phyloP scores from a whole-genome alignment of 2,888 invertebrate genomes.

The Sinopyrophorus schimmeli region DNA sequence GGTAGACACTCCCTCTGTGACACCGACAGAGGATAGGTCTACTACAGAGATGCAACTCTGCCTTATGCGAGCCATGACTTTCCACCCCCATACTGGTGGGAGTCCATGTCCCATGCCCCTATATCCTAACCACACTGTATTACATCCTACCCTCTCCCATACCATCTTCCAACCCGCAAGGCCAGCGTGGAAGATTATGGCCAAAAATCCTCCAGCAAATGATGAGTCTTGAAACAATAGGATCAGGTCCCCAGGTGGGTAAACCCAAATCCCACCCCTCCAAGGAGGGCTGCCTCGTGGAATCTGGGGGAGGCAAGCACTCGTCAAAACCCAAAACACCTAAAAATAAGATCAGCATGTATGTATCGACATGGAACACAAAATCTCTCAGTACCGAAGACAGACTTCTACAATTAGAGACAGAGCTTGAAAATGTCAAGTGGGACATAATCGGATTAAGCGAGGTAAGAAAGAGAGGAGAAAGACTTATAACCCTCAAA shows the following conservation, averaged over 20 bases:
- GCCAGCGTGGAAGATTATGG: conserved; percentile 6
- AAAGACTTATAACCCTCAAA: conserved; percentile 1
- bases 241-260: conserved; percentile 7
- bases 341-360: conserved; percentile 4
- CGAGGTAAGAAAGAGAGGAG: conserved; percentile 1
- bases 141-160: conserved; percentile 4
- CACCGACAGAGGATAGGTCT: conserved; percentile 1
- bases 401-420: conserved; percentile 5
- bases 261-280: not conserved
- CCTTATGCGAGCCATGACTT: conserved; percentile 4
- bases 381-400: conserved; percentile 5
- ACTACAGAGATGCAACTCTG: conserved; percentile 5
- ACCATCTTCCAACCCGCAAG: conserved; percentile 3
- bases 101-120: not conserved
- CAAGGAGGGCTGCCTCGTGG: not conserved
- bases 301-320: not conserved
- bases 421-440: conserved; percentile 4
- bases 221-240: conserved; percentile 3
- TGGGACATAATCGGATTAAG: too few relatives aligned
- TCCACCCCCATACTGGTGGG: conserved; percentile 2
- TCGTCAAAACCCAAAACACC: conserved; percentile 4
- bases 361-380: conserved; percentile 5
- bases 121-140: conserved; percentile 1
- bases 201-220: conserved; percentile 6
- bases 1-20: conserved; percentile 2